These are phyloP conservation scores for Corythornis leucogaster DNA, from an alignment of 2,797 vertebrate genomes.

Conservation along the genomic window DNA sequence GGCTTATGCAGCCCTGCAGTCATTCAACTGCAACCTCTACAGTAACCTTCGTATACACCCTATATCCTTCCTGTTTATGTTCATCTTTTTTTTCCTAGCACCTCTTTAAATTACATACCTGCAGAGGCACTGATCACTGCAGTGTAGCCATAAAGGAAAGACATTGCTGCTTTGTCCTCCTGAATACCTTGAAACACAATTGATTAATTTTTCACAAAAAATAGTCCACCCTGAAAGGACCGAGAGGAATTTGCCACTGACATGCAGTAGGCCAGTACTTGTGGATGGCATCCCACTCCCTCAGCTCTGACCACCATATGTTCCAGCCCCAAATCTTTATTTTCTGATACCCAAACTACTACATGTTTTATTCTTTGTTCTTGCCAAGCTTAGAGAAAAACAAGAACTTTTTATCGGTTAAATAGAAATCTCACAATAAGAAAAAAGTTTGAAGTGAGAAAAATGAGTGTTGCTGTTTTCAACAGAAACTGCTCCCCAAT, in stretches of 20 bases:
- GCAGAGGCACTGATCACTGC: conserved; percentile 57
- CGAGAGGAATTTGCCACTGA: background rate
- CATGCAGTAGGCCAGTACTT: background rate
- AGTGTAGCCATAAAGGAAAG: conserved; percentile 63
- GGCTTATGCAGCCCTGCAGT: conserved; percentile 45
- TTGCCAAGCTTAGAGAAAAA: conserved; percentile 3
- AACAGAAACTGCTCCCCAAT: conserved; percentile 63
- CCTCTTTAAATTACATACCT: conserved; percentile 65
- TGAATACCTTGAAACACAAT: conserved; percentile 25
- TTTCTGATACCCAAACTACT: background rate
- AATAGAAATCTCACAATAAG: conserved; percentile 32
- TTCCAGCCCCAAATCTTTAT: background rate
- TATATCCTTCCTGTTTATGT: conserved; percentile 52
- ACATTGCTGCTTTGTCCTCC: conserved; percentile 66
- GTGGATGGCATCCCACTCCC: background rate
- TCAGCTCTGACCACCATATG: background rate
- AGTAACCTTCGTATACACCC: conserved; percentile 29
- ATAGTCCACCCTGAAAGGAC: background rate
- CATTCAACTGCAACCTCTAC: conserved; percentile 30
- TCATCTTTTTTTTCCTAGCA: conserved; percentile 52
- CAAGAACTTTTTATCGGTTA: conserved; percentile 46
- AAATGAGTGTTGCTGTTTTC: conserved; percentile 65
- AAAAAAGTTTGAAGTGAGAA: conserved; percentile 44
- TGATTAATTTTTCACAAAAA: conserved; percentile 53
- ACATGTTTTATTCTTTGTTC: background rate